phyloP scores from a whole-genome alignment of 64 coral and sea anemone genomes.

The Dendrophyllia cribrosa region DNA sequence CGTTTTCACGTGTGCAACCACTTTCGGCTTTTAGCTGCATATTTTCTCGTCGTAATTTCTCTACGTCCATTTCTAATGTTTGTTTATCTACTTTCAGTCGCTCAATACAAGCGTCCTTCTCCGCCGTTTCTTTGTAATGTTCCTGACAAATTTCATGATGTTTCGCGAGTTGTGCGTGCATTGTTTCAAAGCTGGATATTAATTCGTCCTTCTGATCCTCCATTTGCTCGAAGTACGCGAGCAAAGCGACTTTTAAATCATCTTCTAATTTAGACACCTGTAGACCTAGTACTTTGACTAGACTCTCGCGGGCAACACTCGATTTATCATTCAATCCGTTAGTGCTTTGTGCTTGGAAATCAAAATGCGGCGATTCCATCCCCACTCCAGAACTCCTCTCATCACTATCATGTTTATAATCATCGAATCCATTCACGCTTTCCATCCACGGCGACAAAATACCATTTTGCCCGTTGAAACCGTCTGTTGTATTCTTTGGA shows the following conservation, averaged over 20 bases:
- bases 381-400: constrained; percentile 31
- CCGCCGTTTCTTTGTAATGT: constrained; percentile 69
- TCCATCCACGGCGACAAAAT: neutral
- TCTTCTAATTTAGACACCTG: constrained; percentile 91
- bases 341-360: neutral
- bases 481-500: neutral
- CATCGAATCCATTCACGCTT: neutral
- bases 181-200: constrained; percentile 82
- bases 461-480: constrained; percentile 2
- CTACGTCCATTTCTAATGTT: constrained; percentile 72
- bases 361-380: constrained; percentile 21
- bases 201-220: constrained; percentile 89
- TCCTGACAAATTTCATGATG: constrained; percentile 86
- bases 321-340: constrained; percentile 8
- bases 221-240: constrained; percentile 86
- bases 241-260: constrained; percentile 81
- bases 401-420: neutral
- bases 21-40: neutral
- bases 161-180: constrained; percentile 80
- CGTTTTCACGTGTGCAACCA: constrained; percentile 10
- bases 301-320: constrained; percentile 63
- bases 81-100: constrained; percentile 71
- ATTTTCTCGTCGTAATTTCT: constrained; percentile 66
- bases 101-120: constrained; percentile 70
- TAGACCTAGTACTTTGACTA: constrained; percentile 72